Evolutionary conservation across 2,113 vertebrate species (phyloP), one percentile per base, ranked within the genome.

Genomic region (Phaethornis superciliosus): DNA sequence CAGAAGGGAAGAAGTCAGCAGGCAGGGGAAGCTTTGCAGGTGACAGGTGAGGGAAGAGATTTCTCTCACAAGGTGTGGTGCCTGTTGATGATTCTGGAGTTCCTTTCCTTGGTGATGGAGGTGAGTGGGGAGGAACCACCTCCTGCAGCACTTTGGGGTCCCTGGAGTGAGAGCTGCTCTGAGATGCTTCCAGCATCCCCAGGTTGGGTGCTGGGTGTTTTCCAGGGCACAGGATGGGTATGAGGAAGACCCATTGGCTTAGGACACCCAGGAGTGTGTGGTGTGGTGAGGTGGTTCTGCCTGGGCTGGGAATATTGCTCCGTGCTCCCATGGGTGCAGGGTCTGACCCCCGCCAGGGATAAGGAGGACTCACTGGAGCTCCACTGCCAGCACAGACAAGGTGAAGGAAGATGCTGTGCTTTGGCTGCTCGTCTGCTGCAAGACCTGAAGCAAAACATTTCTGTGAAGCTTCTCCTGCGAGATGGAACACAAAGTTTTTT

Each of bases 1-100:
- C 84, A 90, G 79, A 77, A 89, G 60, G 64, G 90, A 58, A 85
- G 91, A 95, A 95, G 89, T 94, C 92, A 90, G 51, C 30, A 37
- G 59, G 78, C 84, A 94, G 70, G 46, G 77, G 89, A 84, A 83
- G 80, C 63, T 81, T 86, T 96, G 92, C 65, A 68, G 74, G 15
- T 17, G 6, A 75, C 81, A 69, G 75, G 77, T 0, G 3, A 70
- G 59, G 67, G 89, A 85, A 93, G 49, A 15, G 56, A 9, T 88
- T 85, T 91, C 60, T 44, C 42, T 37, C 55, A 64, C 75, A 26
- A 87, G 85, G 46, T 54, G 60, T 44, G 42, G 42, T 46, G 44
- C 44, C 44, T 46, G 44, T 40, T 40, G 40, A 12, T 40, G 40
- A 40, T 40, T 40, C 40, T 40, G 40, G 40, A 5, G 40, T 40